These are phyloP conservation scores for Sturnus vulgaris DNA, from an alignment of 2,113 vertebrate genomes.

Conservation along the genomic window DNA sequence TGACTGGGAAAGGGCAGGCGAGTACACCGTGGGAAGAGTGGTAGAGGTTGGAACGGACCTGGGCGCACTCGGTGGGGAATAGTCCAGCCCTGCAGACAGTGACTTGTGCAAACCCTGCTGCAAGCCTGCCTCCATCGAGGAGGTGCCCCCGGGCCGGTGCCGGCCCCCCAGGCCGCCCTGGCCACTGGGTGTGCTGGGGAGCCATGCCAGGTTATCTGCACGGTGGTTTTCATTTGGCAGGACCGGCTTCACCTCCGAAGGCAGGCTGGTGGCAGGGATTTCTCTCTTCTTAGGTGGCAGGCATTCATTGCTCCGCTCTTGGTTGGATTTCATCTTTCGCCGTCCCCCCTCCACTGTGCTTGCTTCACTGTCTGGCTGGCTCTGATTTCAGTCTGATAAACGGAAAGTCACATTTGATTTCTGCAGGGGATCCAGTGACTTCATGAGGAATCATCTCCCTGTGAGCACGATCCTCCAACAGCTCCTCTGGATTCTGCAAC, in stretches of 20 bases:
- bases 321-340: constrained; percentile 97
- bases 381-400: constrained; percentile 83
- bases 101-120: constrained; percentile 86
- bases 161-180: constrained; percentile 71
- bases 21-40: constrained; percentile 84
- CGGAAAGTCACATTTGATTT: constrained; percentile 89
- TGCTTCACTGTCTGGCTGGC: constrained; percentile 79
- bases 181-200: constrained; percentile 76
- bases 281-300: constrained; percentile 98
- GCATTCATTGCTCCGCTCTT: constrained; percentile 98
- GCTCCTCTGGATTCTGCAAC: constrained; percentile 76
- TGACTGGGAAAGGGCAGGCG: constrained; percentile 82
- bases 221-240: constrained; percentile 85
- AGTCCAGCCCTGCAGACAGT: constrained; percentile 76
- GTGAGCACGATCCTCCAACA: constrained; percentile 75
- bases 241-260: constrained; percentile 82
- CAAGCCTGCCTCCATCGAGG: constrained; percentile 70
- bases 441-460: constrained; percentile 99
- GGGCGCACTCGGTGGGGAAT: constrained; percentile 74
- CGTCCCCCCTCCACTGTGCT: constrained; percentile 78
- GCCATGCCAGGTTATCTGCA: constrained; percentile 88
- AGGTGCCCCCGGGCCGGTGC: constrained; percentile 60
- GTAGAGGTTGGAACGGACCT: constrained; percentile 81
- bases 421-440: constrained; percentile 85
- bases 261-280: constrained; percentile 86